Percentiles rank a stretch among this genome's conserved stretches.
These are phyloP conservation scores for Zelleria hepariella DNA, from an alignment of 2,888 invertebrate species.

Conservation along the genomic window DNA sequence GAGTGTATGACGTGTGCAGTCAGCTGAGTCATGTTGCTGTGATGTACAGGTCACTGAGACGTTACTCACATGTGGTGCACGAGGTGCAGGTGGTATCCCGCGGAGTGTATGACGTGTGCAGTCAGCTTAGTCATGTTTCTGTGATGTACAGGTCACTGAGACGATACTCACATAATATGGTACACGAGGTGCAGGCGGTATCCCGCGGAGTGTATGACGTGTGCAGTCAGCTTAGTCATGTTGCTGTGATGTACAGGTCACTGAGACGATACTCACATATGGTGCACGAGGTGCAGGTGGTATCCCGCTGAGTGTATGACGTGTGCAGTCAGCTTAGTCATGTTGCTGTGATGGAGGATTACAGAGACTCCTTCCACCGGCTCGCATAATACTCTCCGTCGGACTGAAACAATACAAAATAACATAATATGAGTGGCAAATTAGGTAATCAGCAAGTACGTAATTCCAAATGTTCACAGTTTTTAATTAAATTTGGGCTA, in stretches of 20 bases:
- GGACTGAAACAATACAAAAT: neutral
- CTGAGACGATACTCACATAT: constrained; percentile 37
- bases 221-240: constrained; percentile 49
- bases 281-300: constrained; percentile 44
- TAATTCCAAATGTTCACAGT: no score
- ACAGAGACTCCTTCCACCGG: constrained; percentile 31
- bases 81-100: constrained; percentile 44
- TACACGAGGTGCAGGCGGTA: constrained; percentile 45
- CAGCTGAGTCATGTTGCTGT: constrained; percentile 52
- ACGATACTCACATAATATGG: constrained; percentile 54
- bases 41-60: constrained; percentile 42
- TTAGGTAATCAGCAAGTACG: no score
- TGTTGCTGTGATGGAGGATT: constrained; percentile 48
- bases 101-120: constrained; percentile 40
- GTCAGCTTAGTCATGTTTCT: constrained; percentile 54
- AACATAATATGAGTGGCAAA: no score
- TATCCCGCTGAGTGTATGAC: constrained; percentile 47
- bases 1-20: constrained; percentile 42
- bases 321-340: constrained; percentile 47
- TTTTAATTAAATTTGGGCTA: no score
- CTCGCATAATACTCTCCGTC: neutral
- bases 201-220: constrained; percentile 43
- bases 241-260: constrained; percentile 39
- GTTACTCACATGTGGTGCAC: constrained; percentile 59
- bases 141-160: constrained; percentile 44